Percentiles rank a stretch among this genome's conserved stretches.
These are phyloP conservation scores for Cherax destructor DNA, from an alignment of 1,140 invertebrate species.

Conservation along the genomic window DNA sequence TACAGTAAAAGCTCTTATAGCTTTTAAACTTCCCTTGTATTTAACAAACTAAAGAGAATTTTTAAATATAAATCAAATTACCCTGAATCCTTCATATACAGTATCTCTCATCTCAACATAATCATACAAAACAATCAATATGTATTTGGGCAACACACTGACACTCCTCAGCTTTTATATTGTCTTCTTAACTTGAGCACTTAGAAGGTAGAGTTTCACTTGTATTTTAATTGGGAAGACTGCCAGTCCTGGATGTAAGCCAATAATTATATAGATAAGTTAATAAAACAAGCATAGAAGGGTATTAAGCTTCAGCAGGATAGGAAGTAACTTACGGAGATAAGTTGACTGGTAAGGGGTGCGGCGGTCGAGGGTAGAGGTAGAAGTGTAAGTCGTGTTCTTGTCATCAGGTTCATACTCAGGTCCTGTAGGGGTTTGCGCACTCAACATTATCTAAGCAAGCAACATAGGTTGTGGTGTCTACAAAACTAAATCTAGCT, in stretches of 20 bases:
- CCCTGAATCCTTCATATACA: not conserved
- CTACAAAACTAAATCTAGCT: constrained; percentile 10
- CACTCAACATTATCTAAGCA: constrained; percentile 39
- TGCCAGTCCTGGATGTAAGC: not conserved
- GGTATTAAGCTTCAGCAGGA: not conserved
- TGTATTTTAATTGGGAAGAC: not conserved
- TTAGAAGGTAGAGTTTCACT: not conserved
- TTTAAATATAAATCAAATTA: too few species aligned
- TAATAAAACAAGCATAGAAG: not conserved
- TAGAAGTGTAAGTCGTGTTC: constrained; percentile 71
- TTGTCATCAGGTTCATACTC: constrained; percentile 71
- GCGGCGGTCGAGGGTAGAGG: constrained; percentile 70
- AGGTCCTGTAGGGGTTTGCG: constrained; percentile 52
- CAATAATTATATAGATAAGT: not conserved
- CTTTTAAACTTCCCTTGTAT: not conserved
- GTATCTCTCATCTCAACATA: not conserved
- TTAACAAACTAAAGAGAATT: not conserved
- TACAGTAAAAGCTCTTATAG: too few species aligned
- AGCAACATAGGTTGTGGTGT: constrained; percentile 10
- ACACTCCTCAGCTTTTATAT: not conserved
- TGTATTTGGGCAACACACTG: not conserved
- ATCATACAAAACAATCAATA: not conserved
- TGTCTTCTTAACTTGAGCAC: not conserved
- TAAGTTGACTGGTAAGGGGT: constrained; percentile 72
- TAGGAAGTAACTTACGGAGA: constrained; percentile 65